phyloP scores from a whole-genome alignment of 2,888 invertebrate species.

The Sinohyriopsis cumingii region DNA sequence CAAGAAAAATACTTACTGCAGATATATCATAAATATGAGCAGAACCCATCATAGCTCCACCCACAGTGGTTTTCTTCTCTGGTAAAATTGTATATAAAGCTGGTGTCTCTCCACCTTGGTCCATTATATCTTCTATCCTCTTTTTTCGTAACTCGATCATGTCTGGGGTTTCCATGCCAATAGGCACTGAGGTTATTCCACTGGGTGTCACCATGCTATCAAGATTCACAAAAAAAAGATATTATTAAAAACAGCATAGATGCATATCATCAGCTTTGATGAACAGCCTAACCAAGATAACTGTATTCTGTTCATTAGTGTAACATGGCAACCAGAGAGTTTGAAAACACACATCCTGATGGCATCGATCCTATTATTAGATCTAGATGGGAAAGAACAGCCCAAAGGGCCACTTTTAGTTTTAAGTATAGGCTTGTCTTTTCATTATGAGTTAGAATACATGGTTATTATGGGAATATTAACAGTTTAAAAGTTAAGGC shows the following conservation, averaged over 20 bases:
- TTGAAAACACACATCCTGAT: too few species aligned
- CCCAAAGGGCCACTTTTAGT: too few species aligned
- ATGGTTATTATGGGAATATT: too few species aligned
- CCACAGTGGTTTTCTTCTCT: constrained; percentile 85
- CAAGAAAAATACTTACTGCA: constrained; percentile 71
- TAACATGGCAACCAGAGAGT: too few species aligned
- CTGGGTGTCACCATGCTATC: constrained; percentile 88
- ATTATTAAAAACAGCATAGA: neutral
- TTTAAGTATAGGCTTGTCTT: too few species aligned
- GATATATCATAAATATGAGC: constrained; percentile 98
- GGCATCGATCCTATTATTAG: too few species aligned
- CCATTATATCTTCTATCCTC: constrained; percentile 96
- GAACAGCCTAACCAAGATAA: too few species aligned
- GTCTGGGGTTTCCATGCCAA: constrained; percentile 98
- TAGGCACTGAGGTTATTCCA: constrained; percentile 90
- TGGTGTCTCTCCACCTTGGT: constrained; percentile 95
- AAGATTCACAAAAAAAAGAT: neutral
- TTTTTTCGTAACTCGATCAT: constrained; percentile 98
- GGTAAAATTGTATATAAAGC: constrained; percentile 95
- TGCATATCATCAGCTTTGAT: too few species aligned
- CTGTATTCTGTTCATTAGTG: too few species aligned
- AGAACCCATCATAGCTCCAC: constrained; percentile 91
- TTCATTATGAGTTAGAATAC: too few species aligned
- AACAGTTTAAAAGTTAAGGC: too few species aligned
- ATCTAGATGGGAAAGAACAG: too few species aligned